phyloP scores from a whole-genome alignment of 2,888 invertebrate species.

The Epinotia nisella region DNA sequence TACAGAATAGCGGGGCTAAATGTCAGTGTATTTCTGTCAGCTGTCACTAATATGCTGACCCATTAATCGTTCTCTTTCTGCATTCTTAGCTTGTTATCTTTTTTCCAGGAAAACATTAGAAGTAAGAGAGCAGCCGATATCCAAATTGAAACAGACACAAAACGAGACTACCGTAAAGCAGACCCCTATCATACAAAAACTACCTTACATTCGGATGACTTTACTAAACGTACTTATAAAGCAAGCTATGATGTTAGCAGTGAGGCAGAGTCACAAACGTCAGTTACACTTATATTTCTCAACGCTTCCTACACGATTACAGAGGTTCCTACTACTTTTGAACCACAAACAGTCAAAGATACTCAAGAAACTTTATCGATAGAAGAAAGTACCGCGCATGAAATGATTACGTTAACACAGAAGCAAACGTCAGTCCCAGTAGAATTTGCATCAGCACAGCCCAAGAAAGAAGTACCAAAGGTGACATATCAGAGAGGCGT shows the following conservation, averaged over 20 bases:
- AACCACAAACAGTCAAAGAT: not conserved
- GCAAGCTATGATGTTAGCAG: not conserved
- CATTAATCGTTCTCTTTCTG: not conserved
- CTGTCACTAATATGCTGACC: no score
- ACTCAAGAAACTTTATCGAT: not conserved
- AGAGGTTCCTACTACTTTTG: not conserved
- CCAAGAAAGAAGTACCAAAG: slow-evolving; percentile 54
- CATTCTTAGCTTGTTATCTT: not conserved
- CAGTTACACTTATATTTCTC: slow-evolving; percentile 13
- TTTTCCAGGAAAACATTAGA: not conserved
- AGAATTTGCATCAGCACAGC: not conserved
- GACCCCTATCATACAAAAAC: not conserved
- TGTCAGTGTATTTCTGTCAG: no score
- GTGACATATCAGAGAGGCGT: slow-evolving; percentile 61
- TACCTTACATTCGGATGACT: not conserved
- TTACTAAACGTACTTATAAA: not conserved
- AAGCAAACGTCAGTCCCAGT: not conserved
- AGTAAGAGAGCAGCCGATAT: not conserved
- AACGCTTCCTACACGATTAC: slow-evolving; percentile 1
- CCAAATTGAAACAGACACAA: not conserved
- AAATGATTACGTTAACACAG: not conserved
- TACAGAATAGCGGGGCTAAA: no score
- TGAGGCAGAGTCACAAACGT: not conserved
- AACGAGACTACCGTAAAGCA: not conserved
- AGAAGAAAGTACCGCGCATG: not conserved